Percentiles rank a stretch among this genome's conserved stretches.
Evolutionary conservation across 2,113 vertebrate species (phyloP).

Genomic region (Microtus oregoni): DNA sequence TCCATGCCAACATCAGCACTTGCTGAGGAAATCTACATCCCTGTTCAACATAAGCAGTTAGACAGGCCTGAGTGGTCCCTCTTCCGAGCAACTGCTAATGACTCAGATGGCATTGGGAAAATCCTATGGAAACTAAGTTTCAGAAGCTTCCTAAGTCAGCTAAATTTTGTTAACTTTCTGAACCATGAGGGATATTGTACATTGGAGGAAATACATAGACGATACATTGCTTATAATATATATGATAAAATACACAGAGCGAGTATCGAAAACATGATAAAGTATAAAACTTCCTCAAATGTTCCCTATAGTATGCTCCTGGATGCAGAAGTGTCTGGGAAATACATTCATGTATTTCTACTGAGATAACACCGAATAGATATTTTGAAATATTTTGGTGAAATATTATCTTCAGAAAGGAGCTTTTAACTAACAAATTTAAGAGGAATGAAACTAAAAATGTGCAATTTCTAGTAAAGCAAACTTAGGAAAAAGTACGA

Average conservation of each 20-base stretch:
- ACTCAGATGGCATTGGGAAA: neutral
- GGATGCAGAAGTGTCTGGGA: too few species aligned
- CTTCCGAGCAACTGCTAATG: too few species aligned
- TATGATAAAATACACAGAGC: neutral
- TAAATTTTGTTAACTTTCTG: neutral
- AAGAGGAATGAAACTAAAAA: neutral
- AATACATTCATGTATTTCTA: too few species aligned
- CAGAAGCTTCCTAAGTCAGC: neutral
- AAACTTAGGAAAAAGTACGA: neutral
- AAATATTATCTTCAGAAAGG: neutral
- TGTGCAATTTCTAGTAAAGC: neutral
- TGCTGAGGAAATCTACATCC: too few species aligned
- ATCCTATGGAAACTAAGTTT: neutral
- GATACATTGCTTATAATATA: neutral
- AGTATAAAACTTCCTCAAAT: too few species aligned
- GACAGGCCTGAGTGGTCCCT: too few species aligned
- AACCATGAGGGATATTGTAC: neutral
- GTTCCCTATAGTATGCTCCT: too few species aligned
- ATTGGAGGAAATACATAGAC: neutral
- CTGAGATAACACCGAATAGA: neutral
- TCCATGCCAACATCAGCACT: neutral
- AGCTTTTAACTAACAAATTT: neutral
- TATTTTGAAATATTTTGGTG: neutral
- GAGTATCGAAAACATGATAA: neutral
- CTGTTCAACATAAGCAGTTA: too few species aligned